Conservation (phyloP, 2,797 vertebrate species). For the Pseudocheirus occidentalis region DNA sequence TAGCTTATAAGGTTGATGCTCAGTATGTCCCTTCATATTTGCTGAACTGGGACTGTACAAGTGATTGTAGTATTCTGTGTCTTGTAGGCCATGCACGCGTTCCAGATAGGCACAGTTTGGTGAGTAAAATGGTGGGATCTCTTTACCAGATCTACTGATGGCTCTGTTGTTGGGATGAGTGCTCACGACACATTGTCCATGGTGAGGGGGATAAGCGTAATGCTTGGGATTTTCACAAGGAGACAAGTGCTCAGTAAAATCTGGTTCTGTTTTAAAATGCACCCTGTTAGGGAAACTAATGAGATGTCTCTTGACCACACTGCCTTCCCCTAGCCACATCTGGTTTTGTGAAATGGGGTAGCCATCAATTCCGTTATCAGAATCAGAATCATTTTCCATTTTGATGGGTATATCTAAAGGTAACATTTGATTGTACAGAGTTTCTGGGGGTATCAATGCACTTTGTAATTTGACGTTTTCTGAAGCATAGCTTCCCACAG, state of each 20-base stretch:
- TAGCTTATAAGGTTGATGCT: constrained; percentile 86
- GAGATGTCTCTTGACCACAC: constrained; percentile 81
- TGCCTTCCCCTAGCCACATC: constrained; percentile 85
- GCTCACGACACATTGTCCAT: constrained; percentile 84
- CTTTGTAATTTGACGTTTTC: constrained; percentile 88
- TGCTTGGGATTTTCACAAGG: constrained; percentile 89
- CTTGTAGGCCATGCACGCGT: constrained; percentile 83
- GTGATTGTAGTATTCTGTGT: constrained; percentile 84
- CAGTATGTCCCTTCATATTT: constrained; percentile 84
- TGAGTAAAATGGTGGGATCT: constrained; percentile 82
- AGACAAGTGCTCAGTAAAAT: constrained; percentile 86
- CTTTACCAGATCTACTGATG: constrained; percentile 83
- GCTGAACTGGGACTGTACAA: constrained; percentile 81
- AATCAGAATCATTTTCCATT: constrained; percentile 92
- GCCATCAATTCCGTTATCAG: constrained; percentile 85
- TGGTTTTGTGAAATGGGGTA: constrained; percentile 79
- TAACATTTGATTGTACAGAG: constrained; percentile 84
- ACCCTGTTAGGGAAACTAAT: constrained; percentile 82
- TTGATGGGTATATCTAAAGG: constrained; percentile 91
- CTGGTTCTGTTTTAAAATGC: constrained; percentile 91
- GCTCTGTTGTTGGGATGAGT: constrained; percentile 71
- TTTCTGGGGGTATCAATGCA: constrained; percentile 76
- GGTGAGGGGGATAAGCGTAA: constrained; percentile 85
- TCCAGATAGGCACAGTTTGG: constrained; percentile 87
- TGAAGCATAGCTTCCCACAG: constrained; percentile 83